Evolutionary conservation across 1,140 invertebrate species (phyloP), one percentile per base, ranked within the genome.

Genomic region (Leptinotarsa texana): DNA sequence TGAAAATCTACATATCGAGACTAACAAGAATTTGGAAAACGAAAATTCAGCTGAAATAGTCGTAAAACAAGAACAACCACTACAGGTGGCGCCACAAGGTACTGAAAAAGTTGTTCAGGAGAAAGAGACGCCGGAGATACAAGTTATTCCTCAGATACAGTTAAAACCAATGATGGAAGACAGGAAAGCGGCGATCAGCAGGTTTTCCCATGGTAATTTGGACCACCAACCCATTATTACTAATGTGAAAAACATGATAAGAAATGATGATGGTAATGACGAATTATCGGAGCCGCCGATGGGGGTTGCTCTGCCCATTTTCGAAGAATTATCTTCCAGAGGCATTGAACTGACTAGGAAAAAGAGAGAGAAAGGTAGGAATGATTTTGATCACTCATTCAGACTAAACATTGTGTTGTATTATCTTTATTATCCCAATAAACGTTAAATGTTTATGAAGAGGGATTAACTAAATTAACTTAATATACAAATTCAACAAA

Each of bases 1-100:
- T 67, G 65, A 22, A 17, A 67, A 42, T 27, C 76, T 77, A 62
- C 21, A n/a, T 42, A 24, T 22, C 17, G 42, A 67, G 17, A 82
- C 79, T 13, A 80, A 83, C 27, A 79, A 79, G 51, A 83, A 80
- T 73, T 69, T 82, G 78, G 84, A 87, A 17, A 88, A 90, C 71
- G 82, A 88, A 74, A 87, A 86, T 71, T 86, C 69, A 17, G 21
- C 15, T 70, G 84, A 42, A 33, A 33, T 8, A 42, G 33, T 42
- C 33, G 11, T 42, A n/a, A 63, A 24, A 57, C 24, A 42, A 42
- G 33, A 42, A 42, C 33, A 11, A 42, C 33, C 33, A 0, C 33
- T 42, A 42, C 33, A 42, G 33, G 33, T 42, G 33, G 33, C 33
- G 8, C 33, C 33, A 42, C 11, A 3, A 42, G 33, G 33, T 11